Base-by-base conservation (phyloP, 1,140 invertebrate species). In the Cotesia glomerata region DNA sequence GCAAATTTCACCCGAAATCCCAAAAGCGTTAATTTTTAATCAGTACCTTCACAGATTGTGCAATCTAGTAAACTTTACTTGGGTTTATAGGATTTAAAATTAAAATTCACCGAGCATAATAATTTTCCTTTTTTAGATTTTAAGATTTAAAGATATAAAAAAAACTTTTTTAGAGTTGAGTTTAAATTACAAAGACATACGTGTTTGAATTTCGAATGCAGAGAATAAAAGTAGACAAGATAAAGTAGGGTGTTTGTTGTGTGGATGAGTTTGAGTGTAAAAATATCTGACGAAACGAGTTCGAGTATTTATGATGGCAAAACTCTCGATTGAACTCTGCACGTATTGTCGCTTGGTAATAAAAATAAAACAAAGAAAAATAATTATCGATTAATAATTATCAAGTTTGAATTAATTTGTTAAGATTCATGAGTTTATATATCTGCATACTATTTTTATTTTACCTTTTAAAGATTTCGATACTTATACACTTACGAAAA, bases 151-250 rank as follows among this genome's bases (percentile, higher is more conserved):
- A 35, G 32, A 35, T 45, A 26, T 62, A 62, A 7, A 58, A 58
- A 58, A 58, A 16, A 34, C 13, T 39, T 62, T 26, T 62, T 4
- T 35, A 62, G 59, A 34, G 59, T 36, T 34, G 35, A 11, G 59
- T 11, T 32, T 8, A 11, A 62, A 7, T 16, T 56, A 56, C 3
- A 18, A 16, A 18, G 52, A 18, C 14, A 62, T 35, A 39, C 59
- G 59, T 62, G 59, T 34, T 62, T 39, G 32, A 62, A 62, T 26
- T 58, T 18, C 35, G 59, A 62, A 62, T 62, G 13, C 59, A 62
- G 59, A 5, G 32, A 26, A 62, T 3, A 62, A 18, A 61, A 62
- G 59, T 62, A 62, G 59, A 62, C 59, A 26, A 58, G 14, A 18
- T 18, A 5, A 62, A 62, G 59, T 36, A 34, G 35, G 32, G 34